Base-by-base conservation (phyloP, 37 sponge, comb jelly and placozoan genomes). In the Corticium candelabrum region DNA sequence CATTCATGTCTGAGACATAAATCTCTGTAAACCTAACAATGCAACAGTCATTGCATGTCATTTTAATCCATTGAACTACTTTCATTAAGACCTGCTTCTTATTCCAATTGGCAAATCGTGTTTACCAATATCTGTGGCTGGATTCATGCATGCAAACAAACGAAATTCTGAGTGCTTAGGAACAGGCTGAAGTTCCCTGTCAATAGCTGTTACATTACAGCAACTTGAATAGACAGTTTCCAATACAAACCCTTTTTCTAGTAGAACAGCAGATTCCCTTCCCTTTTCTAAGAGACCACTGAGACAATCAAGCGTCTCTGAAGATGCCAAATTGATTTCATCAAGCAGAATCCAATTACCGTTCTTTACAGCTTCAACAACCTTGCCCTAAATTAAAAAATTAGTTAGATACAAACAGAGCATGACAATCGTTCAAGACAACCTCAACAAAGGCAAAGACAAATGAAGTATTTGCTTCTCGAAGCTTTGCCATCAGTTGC, bases 101-200 rank as follows among this genome's bases (percentile, higher is more conserved):
- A 98, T 89, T 50, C 82, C 85, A 30, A 80, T 77, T 34, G 99
- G 93, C n/a, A 98, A 79, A 3, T 86, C 68, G 57, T 77, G 84
- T 80, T 98, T 98, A 3, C 96, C 96, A 37, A 95, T 62, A 76
- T 98, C 99, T 67, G 93, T 94, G 35, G 99, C 87, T 0, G 99
- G 99, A 40, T 98, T 98, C 99, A 98, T 98, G 76, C 96, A 94
- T 15, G 93, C 91, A 77, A 98, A 94, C 1, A 98, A 39, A 3
- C 89, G 79, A 74, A 98, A 98, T 33, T 92, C 67, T 7, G 71
- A 57, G 76, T 88, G 86, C 27, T 88, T 76, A 56, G 76, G 68
- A 29, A 98, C 96, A 33, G 85, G 81, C 32, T 83, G 72, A 37
- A 41, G 57, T 41, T 89, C 87, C 34, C 94, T 93, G 78, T n/a